Conservation (phyloP, 2,113 vertebrate genomes). For the Amphiprion percula region DNA sequence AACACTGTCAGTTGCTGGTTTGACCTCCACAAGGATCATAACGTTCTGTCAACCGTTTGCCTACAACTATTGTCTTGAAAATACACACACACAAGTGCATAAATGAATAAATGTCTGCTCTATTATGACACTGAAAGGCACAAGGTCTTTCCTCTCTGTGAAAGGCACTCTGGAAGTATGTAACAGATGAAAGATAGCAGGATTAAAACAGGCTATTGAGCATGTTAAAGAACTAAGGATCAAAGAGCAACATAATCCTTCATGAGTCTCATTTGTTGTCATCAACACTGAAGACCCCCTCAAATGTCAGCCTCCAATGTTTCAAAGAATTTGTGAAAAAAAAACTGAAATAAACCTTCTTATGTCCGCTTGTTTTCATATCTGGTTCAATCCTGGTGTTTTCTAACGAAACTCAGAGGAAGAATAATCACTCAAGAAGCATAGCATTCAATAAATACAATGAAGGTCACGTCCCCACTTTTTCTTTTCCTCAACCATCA, state of each 20-base stretch:
- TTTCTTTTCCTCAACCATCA: background rate
- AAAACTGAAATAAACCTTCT: background rate
- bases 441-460: background rate
- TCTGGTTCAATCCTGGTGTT: background rate
- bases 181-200: constrained; percentile 33
- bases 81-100: too few species aligned
- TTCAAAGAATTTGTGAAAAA: background rate
- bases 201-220: constrained; percentile 47
- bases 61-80: too few species aligned
- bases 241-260: constrained; percentile 29
- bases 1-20: too few species aligned
- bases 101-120: background rate
- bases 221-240: constrained; percentile 34
- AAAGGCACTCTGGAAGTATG: constrained; percentile 53
- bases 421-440: constrained; percentile 2
- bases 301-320: background rate
- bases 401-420: background rate
- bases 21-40: too few species aligned
- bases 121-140: background rate
- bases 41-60: too few species aligned
- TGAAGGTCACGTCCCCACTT: background rate
- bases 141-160: constrained; percentile 13
- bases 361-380: background rate
- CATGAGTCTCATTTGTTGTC: constrained; percentile 19
- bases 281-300: background rate